Evolutionary conservation across 2,888 invertebrate genomes (phyloP).

Genomic region (Notocelia uddmanniana): DNA sequence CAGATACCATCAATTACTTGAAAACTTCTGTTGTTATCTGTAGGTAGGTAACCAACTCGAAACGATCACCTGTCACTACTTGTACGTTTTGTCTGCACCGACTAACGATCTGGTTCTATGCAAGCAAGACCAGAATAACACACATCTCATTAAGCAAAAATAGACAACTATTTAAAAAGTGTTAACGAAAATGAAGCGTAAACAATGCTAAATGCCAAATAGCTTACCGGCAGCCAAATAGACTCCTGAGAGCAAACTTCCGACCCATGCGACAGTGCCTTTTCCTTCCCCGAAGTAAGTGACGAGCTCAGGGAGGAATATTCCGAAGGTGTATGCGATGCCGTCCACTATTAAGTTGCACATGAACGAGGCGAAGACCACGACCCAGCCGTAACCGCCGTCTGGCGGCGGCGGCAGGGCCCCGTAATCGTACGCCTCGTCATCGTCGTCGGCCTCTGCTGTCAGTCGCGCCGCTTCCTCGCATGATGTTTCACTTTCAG

Average conservation of each 20-base stretch:
- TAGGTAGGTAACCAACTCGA: no score
- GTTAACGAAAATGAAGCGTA: slow-evolving; percentile 23
- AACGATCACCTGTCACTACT: not conserved
- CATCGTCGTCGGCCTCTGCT: slow-evolving; percentile 87
- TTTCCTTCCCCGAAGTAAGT: slow-evolving; percentile 93
- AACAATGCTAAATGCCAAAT: slow-evolving; percentile 34
- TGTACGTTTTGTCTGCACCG: not conserved
- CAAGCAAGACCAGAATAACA: slow-evolving; percentile 6
- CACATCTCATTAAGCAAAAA: slow-evolving; percentile 38
- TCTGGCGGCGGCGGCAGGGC: slow-evolving; percentile 95
- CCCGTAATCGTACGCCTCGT: slow-evolving; percentile 88
- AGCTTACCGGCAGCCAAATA: slow-evolving; percentile 95
- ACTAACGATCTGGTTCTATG: slow-evolving; percentile 5
- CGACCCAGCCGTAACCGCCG: slow-evolving; percentile 97
- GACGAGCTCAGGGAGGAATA: slow-evolving; percentile 94
- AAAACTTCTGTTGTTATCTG: no score
- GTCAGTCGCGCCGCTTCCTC: slow-evolving; percentile 94
- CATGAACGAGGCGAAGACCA: slow-evolving; percentile 98
- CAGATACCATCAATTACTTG: no score
- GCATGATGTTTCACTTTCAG: slow-evolving; percentile 94
- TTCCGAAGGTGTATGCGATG: slow-evolving; percentile 99
- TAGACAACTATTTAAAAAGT: slow-evolving; percentile 19
- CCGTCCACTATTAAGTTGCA: slow-evolving; percentile 99
- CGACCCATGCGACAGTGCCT: slow-evolving; percentile 96
- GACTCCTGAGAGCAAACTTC: slow-evolving; percentile 97